Base-by-base conservation (phyloP, 1,140 invertebrate species). In the Gryon sp. region DNA sequence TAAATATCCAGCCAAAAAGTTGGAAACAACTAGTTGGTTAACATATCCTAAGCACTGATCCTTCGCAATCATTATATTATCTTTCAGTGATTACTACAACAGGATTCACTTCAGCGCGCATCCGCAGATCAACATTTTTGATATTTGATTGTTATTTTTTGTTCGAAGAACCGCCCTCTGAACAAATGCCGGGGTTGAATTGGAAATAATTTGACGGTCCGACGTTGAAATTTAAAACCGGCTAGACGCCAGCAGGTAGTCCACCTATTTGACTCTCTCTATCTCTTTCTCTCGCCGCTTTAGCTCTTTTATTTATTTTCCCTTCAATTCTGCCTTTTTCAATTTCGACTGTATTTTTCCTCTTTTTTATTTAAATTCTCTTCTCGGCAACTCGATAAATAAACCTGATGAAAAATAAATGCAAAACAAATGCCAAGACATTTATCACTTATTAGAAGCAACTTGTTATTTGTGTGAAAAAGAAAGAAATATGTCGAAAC, bases 231-330 rank as follows among this genome's bases (percentile, higher is more conserved):
- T 38, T 36, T 26, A 7, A 76, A 72, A 76, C 74, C 74, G 60
- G 65, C 74, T 70, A 53, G 63, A 63, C 57, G 48, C 62, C 40
- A 75, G 62, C 73, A 76, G 63, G 63, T 72, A 66, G 52, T 55
- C 20, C 19, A 34, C 14, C 19, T 28, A 14, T 50, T 52, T 53
- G 2, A 14, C 28, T 60, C 40, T 50, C 45, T 32, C 19, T 34
- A 16, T 5, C 11, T 14, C 38, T 12, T 38, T 43, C 22, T 32
- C 36, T 32, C 32, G 9, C 15, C 52, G 11, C 16, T n/a, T n/a
- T n/a, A n/a, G 6, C n/a, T 22, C 14, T 43, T 43, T 20, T 22
- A 43, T 2, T 22, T 20, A 22, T n/a, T n/a, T n/a, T n/a, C n/a
- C n/a, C n/a, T n/a, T n/a, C n/a, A n/a, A n/a, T n/a, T n/a, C n/a